These are phyloP conservation scores for Teleiodes luculella DNA, from an alignment of 2,888 invertebrate genomes.

Conservation along the genomic window DNA sequence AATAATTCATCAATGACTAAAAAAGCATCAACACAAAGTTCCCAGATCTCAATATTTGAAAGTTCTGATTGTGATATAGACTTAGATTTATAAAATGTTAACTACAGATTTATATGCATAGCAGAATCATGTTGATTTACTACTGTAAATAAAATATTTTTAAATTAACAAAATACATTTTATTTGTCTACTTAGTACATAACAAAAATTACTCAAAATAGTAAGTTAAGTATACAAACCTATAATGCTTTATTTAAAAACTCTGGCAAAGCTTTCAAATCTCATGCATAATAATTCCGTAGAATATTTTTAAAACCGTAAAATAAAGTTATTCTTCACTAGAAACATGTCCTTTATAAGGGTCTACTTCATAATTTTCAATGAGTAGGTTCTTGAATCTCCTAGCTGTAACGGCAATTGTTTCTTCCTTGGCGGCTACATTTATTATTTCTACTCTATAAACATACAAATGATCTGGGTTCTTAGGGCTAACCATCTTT, in stretches of 20 bases:
- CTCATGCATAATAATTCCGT: no score
- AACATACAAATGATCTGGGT: slow-evolving; percentile 83
- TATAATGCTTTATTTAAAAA: not conserved
- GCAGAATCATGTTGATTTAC: not conserved
- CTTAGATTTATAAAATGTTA: slow-evolving; percentile 55
- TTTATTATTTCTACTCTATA: slow-evolving; percentile 83
- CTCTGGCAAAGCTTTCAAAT: no score
- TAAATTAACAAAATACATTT: slow-evolving; percentile 6
- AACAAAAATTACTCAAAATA: no score
- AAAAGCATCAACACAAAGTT: slow-evolving; percentile 35
- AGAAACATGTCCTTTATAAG: slow-evolving; percentile 50
- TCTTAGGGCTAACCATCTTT: slow-evolving; percentile 81
- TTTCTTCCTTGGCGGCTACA: slow-evolving; percentile 75
- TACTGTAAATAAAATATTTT: not conserved
- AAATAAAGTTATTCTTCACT: not conserved
- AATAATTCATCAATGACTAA: slow-evolving; percentile 26
- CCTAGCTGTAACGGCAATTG: slow-evolving; percentile 79
- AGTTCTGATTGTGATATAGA: slow-evolving; percentile 73
- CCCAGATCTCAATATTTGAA: slow-evolving; percentile 74
- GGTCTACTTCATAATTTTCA: slow-evolving; percentile 83
- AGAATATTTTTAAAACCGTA: no score
- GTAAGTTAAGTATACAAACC: not conserved
- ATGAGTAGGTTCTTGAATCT: slow-evolving; percentile 84
- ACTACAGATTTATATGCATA: not conserved
- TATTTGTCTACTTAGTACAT: not conserved